Base-by-base conservation (phyloP, 2,797 vertebrate species). In the Manis javanica region DNA sequence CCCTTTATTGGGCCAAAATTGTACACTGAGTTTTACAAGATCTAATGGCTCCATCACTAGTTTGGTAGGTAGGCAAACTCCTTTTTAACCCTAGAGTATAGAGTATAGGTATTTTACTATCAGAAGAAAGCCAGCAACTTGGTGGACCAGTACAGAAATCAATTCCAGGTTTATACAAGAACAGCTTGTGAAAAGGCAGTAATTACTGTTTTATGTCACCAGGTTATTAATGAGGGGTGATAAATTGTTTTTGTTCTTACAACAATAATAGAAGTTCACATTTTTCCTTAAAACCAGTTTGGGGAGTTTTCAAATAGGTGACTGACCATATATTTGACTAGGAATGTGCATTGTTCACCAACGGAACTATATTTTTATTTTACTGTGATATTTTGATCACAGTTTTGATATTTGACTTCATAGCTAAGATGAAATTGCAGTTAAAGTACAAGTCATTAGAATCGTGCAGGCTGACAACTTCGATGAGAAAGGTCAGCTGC, bases 381-480 rank as follows among this genome's bases (percentile, higher is more conserved):
- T 61, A 46, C 19, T 53, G 24, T 64, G 3, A 18, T 37, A 42
- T 71, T 87, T 94, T 79, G 83, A 81, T 0, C 13, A 84, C 4
- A 10, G 2, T 87, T 87, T 95, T 72, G 13, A 87, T 82, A 42
- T 71, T 92, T 82, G 16, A 78, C 19, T 95, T 96, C 39, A 26
- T 42, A 49, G 31, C 19, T 9, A 91, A 63, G 15, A 55, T 64
- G 31, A 79, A 84, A 85, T 59, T 51, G 9, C 14, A 85, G 46
- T 31, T 53, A 42, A 94, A 84, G 10, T 63, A 10, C 31, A 92
- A 78, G 19, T 79, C 31, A 15, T 66, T 68, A 63, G 77, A 86
- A 88, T 79, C 24, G 31, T 1, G 14, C 16, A 71, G 13, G 6
- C 16, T 37, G 7, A 59, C 12, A 53, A 23, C 2, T 39, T 55